Conservation (phyloP, 2,797 vertebrate genomes). For the Sylvia borin region DNA sequence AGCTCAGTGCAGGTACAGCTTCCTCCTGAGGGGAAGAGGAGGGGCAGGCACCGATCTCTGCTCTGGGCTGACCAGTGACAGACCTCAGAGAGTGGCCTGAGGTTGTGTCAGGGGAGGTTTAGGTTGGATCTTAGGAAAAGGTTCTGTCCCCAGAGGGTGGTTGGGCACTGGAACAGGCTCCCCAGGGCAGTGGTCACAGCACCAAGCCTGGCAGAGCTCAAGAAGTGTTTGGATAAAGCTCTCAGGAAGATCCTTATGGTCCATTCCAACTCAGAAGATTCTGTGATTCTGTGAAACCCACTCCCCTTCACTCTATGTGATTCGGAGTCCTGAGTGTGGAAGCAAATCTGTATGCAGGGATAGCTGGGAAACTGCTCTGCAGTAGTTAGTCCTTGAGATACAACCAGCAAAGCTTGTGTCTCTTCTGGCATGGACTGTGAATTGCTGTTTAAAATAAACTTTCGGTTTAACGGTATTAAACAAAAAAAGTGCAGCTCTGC, state of each 20-base stretch:
- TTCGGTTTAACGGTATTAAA: background rate
- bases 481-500: slow-evolving; percentile 6
- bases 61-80: background rate
- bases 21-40: background rate
- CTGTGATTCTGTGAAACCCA: background rate
- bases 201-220: background rate
- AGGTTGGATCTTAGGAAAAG: no score
- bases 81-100: background rate
- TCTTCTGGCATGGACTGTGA: background rate
- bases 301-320: background rate
- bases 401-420: background rate
- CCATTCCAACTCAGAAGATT: background rate
- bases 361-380: slow-evolving; percentile 18
- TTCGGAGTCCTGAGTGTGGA: background rate
- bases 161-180: background rate
- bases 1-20: background rate
- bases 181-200: background rate
- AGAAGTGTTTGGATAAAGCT: fast-evolving
- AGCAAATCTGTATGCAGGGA: background rate
- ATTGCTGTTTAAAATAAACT: background rate
- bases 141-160: background rate
- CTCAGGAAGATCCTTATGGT: background rate
- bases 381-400: background rate
- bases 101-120: background rate
- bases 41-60: background rate